Conservation (phyloP, 2,797 vertebrate genomes). For the Morelia viridis region DNA sequence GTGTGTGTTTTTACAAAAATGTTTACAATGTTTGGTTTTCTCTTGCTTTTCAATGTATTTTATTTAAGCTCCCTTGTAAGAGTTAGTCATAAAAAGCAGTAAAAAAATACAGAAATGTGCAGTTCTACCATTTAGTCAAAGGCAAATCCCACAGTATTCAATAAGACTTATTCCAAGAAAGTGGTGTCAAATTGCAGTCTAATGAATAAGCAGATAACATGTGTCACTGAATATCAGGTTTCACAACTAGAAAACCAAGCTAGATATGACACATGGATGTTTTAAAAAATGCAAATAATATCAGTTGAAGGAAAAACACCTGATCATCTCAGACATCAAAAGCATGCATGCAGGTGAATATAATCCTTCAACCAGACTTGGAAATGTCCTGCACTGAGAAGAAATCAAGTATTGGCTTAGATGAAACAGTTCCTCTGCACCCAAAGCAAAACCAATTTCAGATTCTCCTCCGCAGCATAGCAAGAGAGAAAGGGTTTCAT, state of each 20-base stretch:
- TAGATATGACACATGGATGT: background rate
- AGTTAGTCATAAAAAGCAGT: background rate
- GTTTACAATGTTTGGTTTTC: background rate
- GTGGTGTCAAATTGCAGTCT: background rate
- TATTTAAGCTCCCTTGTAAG: background rate
- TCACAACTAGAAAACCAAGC: background rate
- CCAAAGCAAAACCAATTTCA: background rate
- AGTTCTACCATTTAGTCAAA: background rate
- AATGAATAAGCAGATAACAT: background rate
- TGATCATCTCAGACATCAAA: background rate
- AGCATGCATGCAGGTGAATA: background rate
- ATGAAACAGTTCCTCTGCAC: background rate
- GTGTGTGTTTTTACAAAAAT: background rate
- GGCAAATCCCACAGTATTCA: background rate
- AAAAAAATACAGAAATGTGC: background rate
- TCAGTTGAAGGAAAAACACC: background rate
- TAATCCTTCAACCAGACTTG: background rate
- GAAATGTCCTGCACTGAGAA: background rate
- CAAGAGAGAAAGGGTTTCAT: background rate
- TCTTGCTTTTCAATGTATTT: background rate
- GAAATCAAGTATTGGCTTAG: background rate
- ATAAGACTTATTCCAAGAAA: background rate
- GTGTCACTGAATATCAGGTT: background rate
- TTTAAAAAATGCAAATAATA: background rate
- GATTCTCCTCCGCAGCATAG: background rate